A percentile compares a stretch with the other conserved stretches of the same genome.
Evolutionary conservation across 2,113 vertebrate genomes (phyloP).

Genomic region (Macquaria australasica): DNA sequence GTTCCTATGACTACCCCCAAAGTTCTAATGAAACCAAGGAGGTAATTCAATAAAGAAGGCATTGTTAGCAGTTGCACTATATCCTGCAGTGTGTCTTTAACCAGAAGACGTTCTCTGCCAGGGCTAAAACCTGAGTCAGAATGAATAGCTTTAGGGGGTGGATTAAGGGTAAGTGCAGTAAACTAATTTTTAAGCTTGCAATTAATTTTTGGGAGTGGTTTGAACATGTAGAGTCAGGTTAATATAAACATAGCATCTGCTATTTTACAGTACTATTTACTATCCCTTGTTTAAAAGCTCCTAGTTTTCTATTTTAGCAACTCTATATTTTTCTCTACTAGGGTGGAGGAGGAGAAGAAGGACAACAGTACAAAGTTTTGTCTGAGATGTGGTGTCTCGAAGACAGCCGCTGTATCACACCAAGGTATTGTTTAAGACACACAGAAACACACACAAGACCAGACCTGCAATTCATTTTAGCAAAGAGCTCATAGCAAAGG

Average conservation of each 20-base stretch:
- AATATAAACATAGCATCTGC: neutral
- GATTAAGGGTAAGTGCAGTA: neutral
- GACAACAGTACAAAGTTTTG: conserved; percentile 47
- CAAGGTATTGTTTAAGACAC: conserved; percentile 47
- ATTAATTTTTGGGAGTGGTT: neutral
- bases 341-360: conserved; percentile 27
- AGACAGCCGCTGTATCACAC: conserved; percentile 77
- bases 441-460: neutral
- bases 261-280: neutral
- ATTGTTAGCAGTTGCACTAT: conserved; percentile 30
- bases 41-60: conserved; percentile 60
- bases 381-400: conserved; percentile 83
- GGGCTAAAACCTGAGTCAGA: neutral
- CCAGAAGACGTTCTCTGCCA: neutral
- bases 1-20: conserved; percentile 81
- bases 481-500: neutral
- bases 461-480: neutral
- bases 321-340: conserved; percentile 10
- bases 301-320: neutral
- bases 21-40: conserved; percentile 31
- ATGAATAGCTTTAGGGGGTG: neutral
- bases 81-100: neutral
- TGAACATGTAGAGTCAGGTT: neutral
- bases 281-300: neutral
- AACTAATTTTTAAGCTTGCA: neutral